Percentiles rank a stretch among this genome's conserved stretches.
Conservation (phyloP, 35 echinoderm and acorn worm genomes). For the Apostichopus parvimensis region DNA sequence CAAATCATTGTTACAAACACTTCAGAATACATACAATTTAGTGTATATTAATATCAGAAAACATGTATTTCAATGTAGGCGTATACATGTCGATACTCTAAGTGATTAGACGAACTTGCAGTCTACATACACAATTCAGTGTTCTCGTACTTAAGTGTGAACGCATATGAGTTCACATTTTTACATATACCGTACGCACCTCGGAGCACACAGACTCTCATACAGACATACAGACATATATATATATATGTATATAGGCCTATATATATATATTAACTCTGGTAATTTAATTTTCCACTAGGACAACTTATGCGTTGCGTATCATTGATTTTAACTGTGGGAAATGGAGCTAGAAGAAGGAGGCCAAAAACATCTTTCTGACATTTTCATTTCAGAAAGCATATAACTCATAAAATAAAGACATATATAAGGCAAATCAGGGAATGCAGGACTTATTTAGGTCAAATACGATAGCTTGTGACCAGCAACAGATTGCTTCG, state of each 20-base stretch:
- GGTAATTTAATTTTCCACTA: neutral
- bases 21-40: too few relatives aligned
- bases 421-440: neutral
- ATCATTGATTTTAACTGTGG: neutral
- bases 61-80: too few relatives aligned
- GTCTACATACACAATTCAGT: too few relatives aligned
- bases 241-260: neutral
- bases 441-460: neutral
- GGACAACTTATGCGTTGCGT: neutral
- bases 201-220: neutral
- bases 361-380: neutral
- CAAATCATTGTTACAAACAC: too few relatives aligned
- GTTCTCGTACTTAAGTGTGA: too few relatives aligned
- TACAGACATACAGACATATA: neutral
- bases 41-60: too few relatives aligned
- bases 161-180: too few relatives aligned
- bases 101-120: too few relatives aligned
- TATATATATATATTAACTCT: neutral
- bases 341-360: neutral
- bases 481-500: neutral
- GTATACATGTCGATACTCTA: too few relatives aligned
- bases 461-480: neutral
- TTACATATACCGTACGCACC: too few relatives aligned
- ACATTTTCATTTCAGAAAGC: neutral
- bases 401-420: neutral